phyloP scores from a whole-genome alignment of 2,888 invertebrate genomes.

The Lasioglossum lativentre region DNA sequence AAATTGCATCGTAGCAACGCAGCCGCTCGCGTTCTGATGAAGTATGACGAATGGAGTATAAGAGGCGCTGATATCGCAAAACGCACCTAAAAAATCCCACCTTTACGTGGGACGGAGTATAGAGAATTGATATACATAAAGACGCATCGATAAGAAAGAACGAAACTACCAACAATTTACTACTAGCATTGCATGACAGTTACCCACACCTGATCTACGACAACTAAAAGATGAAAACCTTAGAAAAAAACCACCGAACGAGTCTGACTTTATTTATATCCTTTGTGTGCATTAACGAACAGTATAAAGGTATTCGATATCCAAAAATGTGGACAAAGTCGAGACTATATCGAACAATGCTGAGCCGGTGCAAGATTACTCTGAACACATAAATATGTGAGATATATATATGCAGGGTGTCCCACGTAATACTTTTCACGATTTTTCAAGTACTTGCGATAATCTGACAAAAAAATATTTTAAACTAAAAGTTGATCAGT shows the following conservation, averaged over 20 bases:
- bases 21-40: too few relatives aligned
- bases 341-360: not conserved
- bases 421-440: too few relatives aligned
- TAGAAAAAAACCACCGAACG: not conserved
- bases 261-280: not conserved
- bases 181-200: not conserved
- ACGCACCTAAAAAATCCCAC: too few relatives aligned
- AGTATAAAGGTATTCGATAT: not conserved
- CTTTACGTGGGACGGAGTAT: too few relatives aligned
- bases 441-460: too few relatives aligned
- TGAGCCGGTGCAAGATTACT: slow-evolving; percentile 7
- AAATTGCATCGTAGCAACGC: too few relatives aligned
- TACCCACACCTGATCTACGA: not conserved
- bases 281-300: not conserved
- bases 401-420: not conserved
- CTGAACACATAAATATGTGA: not conserved
- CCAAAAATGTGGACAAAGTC: not conserved
- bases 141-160: not conserved
- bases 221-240: not conserved
- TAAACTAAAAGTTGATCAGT: too few relatives aligned
- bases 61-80: too few relatives aligned
- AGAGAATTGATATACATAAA: not conserved
- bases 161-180: not conserved
- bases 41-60: too few relatives aligned
- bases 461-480: too few relatives aligned